Conservation (phyloP, 2,113 vertebrate species). For the Pyrgilauda ruficollis region DNA sequence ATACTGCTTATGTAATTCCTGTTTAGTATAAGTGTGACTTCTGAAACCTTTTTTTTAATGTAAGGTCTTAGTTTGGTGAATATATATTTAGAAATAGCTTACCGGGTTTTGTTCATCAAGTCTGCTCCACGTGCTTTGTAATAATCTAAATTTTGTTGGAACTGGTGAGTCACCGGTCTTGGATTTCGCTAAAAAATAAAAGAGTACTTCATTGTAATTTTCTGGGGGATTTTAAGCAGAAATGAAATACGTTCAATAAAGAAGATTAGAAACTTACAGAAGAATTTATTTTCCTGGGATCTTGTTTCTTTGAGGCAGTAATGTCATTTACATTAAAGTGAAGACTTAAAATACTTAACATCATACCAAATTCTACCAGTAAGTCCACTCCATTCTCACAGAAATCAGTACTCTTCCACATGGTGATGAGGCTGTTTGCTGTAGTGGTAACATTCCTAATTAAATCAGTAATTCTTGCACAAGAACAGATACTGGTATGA, state of each 20-base stretch:
- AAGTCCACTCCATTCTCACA: neutral
- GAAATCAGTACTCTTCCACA: neutral
- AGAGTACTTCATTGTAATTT: neutral
- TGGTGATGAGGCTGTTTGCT: neutral
- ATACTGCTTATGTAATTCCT: neutral
- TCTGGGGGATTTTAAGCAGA: neutral
- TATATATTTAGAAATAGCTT: slow-evolving; percentile 43
- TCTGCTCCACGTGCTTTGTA: slow-evolving; percentile 96
- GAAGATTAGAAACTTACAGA: neutral
- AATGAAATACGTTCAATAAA: neutral
- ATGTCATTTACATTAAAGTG: neutral
- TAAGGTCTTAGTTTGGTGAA: neutral
- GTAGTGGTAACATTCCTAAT: neutral
- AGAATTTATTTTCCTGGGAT: neutral
- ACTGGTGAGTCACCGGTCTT: slow-evolving; percentile 92
- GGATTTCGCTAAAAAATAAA: slow-evolving; percentile 83
- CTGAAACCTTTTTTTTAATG: neutral
- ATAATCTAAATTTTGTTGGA: slow-evolving; percentile 97
- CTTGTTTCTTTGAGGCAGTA: neutral
- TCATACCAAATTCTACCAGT: neutral
- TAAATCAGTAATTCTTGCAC: neutral
- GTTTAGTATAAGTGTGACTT: neutral
- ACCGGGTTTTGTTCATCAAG: slow-evolving; percentile 93
- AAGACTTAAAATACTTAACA: neutral
- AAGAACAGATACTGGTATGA: neutral